Evolutionary conservation across 2,113 vertebrate species (phyloP), one percentile per base, ranked within the genome.

Genomic region (Siphamia tubifer): DNA sequence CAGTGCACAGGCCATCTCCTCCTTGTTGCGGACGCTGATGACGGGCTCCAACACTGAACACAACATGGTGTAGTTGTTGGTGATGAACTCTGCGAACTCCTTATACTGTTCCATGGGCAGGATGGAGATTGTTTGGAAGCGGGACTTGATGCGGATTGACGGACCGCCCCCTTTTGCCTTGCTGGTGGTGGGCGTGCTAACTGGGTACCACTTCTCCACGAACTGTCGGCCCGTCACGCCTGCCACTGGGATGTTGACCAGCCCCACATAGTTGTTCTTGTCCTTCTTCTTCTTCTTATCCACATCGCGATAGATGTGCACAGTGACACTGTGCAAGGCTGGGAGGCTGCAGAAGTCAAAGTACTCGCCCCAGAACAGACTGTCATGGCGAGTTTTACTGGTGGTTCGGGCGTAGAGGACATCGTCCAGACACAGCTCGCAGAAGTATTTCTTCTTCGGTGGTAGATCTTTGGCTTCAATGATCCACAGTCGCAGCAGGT

Each of bases 81-180:
- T 99, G 68, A 99, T 56, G 47, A 98, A 99, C 91, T 99, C 98
- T 0, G 96, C 98, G 69, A 99, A 98, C 74, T 99, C 97, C 79
- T 99, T 99, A 90, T 99, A 99, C 74, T 95, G 96, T 84, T 99
- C 98, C 97, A 98, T 98, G 75, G 98, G 98, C 77, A 99, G 70
- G 90, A 99, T 96, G 87, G 89, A 90, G 88, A 98, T 93, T 55
- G 94, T 97, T 87, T 98, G 98, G 77, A 96, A 98, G 6, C 96
- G 95, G 5, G 94, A 96, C 70, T 98, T 99, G 79, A 99, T 97
- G 0, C 98, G 94, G 73, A 99, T 96, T 0, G 95, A 97, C 11
- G 98, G 96, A 0, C 95, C 96, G 12, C 94, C 95, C 0, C 94
- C 83, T 25, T 97, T 98, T 34, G 91, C 90, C 86, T 98, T 99